Evolutionary conservation across 23 tunicate species (phyloP).

Genomic region (Clavelina lepadiformis): DNA sequence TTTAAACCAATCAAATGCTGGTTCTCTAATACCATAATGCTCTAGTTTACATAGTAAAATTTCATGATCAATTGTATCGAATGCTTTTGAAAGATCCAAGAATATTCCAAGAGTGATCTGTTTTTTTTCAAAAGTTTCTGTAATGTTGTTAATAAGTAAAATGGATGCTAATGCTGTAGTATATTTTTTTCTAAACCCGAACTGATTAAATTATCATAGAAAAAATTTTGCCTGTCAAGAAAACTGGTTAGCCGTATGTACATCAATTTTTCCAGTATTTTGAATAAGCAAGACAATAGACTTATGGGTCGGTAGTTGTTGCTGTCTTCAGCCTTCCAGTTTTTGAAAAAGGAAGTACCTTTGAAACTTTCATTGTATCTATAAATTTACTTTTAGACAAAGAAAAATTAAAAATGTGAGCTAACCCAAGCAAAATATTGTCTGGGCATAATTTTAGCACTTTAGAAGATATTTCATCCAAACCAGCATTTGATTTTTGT

Average conservation of each 20-base stretch:
- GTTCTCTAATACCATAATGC: conserved; percentile 9
- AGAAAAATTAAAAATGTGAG: background rate
- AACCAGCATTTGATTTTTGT: background rate
- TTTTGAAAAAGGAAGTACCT: conserved; percentile 2
- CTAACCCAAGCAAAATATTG: background rate
- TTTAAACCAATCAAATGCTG: background rate
- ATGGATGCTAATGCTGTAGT: background rate
- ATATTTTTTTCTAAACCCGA: background rate
- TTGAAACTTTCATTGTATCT: background rate
- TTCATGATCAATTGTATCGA: conserved; percentile 9
- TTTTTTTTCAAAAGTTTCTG: conserved; percentile 5
- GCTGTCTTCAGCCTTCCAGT: background rate
- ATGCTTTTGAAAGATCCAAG: conserved; percentile 12
- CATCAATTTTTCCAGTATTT: conserved; percentile 11
- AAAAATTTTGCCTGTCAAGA: too few relatives aligned
- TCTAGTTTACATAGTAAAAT: conserved; percentile 1
- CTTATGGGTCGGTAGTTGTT: conserved; percentile 11
- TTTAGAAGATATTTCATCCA: background rate
- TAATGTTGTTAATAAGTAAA: background rate
- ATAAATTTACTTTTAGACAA: background rate
- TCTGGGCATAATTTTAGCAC: background rate
- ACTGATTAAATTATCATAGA: too few relatives aligned
- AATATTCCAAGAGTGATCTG: conserved; percentile 3
- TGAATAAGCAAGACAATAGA: background rate
- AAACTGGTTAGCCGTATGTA: background rate